Evolutionary conservation across 2,113 vertebrate species (phyloP), one percentile per base, ranked within the genome.

Genomic region (Eupsittula cactorum): DNA sequence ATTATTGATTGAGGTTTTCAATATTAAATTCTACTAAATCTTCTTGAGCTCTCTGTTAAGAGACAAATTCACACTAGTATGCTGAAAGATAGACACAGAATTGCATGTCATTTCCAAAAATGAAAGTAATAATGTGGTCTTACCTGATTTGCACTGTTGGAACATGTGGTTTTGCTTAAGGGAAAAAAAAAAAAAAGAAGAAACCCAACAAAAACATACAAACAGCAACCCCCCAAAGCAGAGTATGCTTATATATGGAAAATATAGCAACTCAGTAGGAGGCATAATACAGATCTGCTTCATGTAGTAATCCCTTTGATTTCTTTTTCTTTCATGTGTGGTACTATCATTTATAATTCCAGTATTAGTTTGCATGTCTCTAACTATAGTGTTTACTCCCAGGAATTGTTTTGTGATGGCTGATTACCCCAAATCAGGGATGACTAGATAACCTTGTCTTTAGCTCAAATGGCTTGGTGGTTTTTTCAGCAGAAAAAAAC

Each of bases 381-480:
- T 96, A 91, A 86, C 95, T 95, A 74, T 27, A 68, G 95, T 93
- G 89, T 97, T 98, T 97, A 95, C 96, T 96, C 96, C 70, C 81
- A 97, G 89, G 94, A 95, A 97, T 97, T 97, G 93, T 95, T 97
- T 94, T 97, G 95, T 96, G 63, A 96, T 97, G 93, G 91, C 83
- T 97, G 97, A 96, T 96, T 97, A 96, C 92, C 91, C 94, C 92
- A 97, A 94, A 97, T 95, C 95, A 97, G 95, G 89, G 62, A 91
- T 93, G 74, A 92, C 50, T 87, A 97, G 93, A 97, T 97, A 97
- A 97, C 75, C 96, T 97, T 71, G 5, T 71, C 92, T 95, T 97
- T 80, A 90, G 77, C 86, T 92, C 92, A 95, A 97, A 96, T 49
- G 76, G 29, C 49, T 76, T 88, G 28, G 16, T 92, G 64, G 57